Percentiles rank a stretch among this genome's conserved stretches.
Conservation (phyloP, 2,797 vertebrate genomes). For the Anolis apletophallus region DNA sequence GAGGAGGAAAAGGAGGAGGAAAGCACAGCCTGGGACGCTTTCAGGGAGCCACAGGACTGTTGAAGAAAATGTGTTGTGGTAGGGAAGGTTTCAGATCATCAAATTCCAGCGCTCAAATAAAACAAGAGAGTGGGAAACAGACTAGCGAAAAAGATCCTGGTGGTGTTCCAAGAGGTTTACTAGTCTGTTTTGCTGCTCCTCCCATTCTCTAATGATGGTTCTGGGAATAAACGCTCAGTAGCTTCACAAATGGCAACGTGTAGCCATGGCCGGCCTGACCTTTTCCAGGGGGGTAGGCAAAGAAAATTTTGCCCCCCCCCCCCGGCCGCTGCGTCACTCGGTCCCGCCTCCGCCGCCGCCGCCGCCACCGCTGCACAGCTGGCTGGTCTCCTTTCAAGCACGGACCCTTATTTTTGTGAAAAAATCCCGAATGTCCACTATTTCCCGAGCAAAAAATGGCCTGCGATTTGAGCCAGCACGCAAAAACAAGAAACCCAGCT, state of each 20-base stretch:
- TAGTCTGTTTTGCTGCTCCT: background rate
- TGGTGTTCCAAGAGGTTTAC: background rate
- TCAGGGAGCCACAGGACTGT: constrained; percentile 28
- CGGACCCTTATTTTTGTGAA: too few relatives aligned
- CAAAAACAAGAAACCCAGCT: too few relatives aligned
- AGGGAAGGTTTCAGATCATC: constrained; percentile 51
- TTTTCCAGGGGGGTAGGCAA: too few relatives aligned
- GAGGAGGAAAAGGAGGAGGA: constrained; percentile 41
- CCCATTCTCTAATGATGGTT: background rate
- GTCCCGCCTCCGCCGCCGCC: too few relatives aligned
- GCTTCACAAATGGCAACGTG: background rate
- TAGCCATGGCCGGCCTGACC: too few relatives aligned
- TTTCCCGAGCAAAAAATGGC: too few relatives aligned
- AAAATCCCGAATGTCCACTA: too few relatives aligned
- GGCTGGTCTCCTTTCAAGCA: too few relatives aligned
- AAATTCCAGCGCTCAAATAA: constrained; percentile 41
- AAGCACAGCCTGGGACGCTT: constrained; percentile 64
- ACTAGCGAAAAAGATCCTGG: constrained; percentile 1
- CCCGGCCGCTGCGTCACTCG: too few relatives aligned
- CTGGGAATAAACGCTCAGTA: background rate
- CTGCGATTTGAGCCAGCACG: too few relatives aligned
- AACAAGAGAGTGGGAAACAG: background rate
- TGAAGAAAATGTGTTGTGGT: constrained; percentile 48
- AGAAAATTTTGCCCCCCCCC: too few relatives aligned
- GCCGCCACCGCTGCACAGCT: too few relatives aligned